Evolutionary conservation across 2,797 vertebrate species (phyloP), one percentile per base, ranked within the genome.

Genomic region (Xyrichtys novacula): DNA sequence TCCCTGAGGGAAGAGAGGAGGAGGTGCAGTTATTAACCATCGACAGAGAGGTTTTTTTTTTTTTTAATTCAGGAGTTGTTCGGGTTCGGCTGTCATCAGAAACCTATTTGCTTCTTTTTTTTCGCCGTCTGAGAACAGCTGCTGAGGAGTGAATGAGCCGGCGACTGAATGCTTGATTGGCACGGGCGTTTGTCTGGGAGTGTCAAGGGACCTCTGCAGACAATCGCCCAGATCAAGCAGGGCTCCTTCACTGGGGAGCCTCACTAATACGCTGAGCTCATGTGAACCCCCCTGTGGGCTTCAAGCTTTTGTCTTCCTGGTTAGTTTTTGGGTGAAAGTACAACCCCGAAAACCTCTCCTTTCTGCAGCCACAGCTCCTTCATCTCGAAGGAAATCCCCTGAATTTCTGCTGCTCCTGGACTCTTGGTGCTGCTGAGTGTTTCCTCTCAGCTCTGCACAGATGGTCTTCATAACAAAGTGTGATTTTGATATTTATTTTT

Each of bases 111-210:
- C 62, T 43, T 31, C 76, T 74, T 71, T 85, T 20, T 57, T 74
- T 67, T 22, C 7, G 12, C 61, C 5, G 54, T 68, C 76, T 36
- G 58, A 65, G 76, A 83, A 84, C 92, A 92, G 91, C 91, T 92
- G 93, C 85, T 50, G 62, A 72, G 58, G 78, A 81, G 70, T 84
- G 86, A 89, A 90, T 85, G 81, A 69, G 80, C 57, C 1, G 28
- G 38, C 76, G 53, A 9, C 80, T 89, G 83, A 90, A 89, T 84
- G 86, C 82, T 59, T 91, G 92, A 93, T 89, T 93, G 92, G 88
- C 91, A 84, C 84, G 70, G 69, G 74, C 71, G 70, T 91, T 93
- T 93, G 87, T 92, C 77, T 80, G 68, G 40, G 62, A 71, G 86
- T 86, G 79, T 88, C 90, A 25, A 71, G 88, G 92, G 90, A 91